Evolutionary conservation across 1,140 invertebrate genomes (phyloP).

Genomic region (Lepidotrigona ventralis): DNA sequence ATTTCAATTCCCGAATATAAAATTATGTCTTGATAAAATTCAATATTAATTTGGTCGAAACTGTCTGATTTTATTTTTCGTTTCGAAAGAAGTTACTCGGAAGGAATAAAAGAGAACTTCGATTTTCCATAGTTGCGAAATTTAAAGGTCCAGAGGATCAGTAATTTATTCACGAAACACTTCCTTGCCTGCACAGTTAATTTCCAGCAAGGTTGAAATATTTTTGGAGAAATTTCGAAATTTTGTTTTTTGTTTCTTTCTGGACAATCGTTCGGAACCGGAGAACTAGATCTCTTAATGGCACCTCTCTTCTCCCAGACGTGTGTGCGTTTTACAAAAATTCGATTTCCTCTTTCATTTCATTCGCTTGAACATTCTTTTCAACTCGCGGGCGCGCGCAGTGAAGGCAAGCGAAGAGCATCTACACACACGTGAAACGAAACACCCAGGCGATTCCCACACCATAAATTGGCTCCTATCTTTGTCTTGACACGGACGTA

Average conservation of each 20-base stretch:
- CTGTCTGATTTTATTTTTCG: background rate
- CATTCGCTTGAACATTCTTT: conserved; percentile 37
- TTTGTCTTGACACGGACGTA: background rate
- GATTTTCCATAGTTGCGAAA: too few species aligned
- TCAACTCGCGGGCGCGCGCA: conserved; percentile 6
- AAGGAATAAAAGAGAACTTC: too few species aligned
- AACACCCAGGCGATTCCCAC: background rate
- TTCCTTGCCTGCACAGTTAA: background rate
- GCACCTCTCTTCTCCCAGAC: conserved; percentile 8
- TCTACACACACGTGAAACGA: too few species aligned
- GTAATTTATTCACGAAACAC: too few species aligned
- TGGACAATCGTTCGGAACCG: conserved; percentile 41
- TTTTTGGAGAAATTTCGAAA: background rate
- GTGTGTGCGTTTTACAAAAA: conserved; percentile 64
- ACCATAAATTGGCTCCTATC: background rate
- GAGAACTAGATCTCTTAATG: conserved; percentile 59
- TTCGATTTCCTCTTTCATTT: conserved; percentile 67
- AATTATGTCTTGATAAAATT: background rate
- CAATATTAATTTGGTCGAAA: background rate
- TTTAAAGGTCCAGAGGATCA: too few species aligned
- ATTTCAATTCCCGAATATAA: too few species aligned
- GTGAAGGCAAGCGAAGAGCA: background rate
- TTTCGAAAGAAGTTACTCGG: too few species aligned
- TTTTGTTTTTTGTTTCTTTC: conserved; percentile 10
- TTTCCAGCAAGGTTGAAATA: background rate